These are phyloP conservation scores for Drosophila neotestacea DNA, from an alignment of 2,888 invertebrate genomes.

Conservation along the genomic window DNA sequence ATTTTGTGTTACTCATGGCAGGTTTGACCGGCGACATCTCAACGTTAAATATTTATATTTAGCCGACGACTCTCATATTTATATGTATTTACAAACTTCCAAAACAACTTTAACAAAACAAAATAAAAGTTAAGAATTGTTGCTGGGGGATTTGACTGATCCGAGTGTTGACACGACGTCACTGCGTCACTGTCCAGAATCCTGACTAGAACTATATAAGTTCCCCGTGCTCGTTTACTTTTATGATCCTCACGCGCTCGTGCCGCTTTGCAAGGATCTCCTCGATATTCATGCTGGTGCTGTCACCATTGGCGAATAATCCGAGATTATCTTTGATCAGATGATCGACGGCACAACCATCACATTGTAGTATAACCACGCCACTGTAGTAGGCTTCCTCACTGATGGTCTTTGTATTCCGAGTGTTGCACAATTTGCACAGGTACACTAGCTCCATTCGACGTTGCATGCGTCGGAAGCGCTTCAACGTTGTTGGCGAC, in stretches of 20 bases:
- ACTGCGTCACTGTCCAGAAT: constrained; percentile 41
- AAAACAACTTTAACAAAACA: constrained; percentile 28
- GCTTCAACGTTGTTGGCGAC: constrained; percentile 78
- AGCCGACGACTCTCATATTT: constrained; percentile 47
- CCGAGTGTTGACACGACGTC: constrained; percentile 35
- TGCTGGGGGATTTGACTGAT: constrained; percentile 1
- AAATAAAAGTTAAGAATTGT: constrained; percentile 24
- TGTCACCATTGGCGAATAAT: constrained; percentile 78
- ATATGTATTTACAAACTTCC: constrained; percentile 37
- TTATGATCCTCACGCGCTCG: constrained; percentile 77
- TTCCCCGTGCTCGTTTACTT: constrained; percentile 83
- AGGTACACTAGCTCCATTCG: constrained; percentile 82
- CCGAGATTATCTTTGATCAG: constrained; percentile 83
- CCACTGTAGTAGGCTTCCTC: constrained; percentile 82
- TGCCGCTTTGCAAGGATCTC: constrained; percentile 80
- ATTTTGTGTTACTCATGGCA: constrained; percentile 41
- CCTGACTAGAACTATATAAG: constrained; percentile 78
- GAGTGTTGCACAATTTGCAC: constrained; percentile 83
- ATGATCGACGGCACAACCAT: constrained; percentile 83
- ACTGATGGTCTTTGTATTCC: constrained; percentile 82
- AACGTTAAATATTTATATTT: constrained; percentile 44
- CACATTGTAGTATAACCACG: constrained; percentile 83
- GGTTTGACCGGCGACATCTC: constrained; percentile 28
- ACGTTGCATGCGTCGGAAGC: constrained; percentile 77
- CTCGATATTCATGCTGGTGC: constrained; percentile 74